Evolutionary conservation across 2,113 vertebrate species (phyloP).

Genomic region (Steatornis caripensis): DNA sequence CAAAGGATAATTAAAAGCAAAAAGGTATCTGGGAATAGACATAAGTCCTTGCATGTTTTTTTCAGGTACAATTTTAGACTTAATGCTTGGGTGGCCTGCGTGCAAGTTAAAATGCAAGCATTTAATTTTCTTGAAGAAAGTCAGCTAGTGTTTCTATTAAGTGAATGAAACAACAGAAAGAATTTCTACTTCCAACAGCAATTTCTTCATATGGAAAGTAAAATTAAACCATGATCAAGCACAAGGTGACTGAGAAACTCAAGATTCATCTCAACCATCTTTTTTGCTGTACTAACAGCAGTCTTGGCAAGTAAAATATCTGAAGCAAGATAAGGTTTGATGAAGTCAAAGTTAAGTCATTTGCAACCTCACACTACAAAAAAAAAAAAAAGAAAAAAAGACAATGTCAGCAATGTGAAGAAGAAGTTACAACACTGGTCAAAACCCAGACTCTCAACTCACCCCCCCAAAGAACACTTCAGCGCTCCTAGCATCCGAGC

Average conservation of each 20-base stretch:
- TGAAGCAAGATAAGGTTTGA: neutral
- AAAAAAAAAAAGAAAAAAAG: neutral
- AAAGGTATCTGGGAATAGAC: fast-evolving
- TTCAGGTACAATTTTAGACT: neutral
- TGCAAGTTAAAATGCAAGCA: neutral
- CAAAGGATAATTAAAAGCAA: neutral
- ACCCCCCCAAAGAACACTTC: neutral
- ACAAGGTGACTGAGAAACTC: neutral
- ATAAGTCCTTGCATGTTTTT: neutral
- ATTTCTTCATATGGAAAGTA: neutral
- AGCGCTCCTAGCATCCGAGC: neutral
- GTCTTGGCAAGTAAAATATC: neutral
- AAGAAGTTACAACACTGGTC: neutral
- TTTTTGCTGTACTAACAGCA: neutral
- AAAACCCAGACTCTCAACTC: neutral
- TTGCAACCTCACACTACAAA: neutral
- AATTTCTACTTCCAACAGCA: neutral
- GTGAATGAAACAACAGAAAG: neutral
- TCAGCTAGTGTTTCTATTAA: neutral
- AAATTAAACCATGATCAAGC: neutral
- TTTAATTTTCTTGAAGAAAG: neutral
- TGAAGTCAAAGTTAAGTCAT: neutral
- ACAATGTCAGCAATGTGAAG: fast-evolving
- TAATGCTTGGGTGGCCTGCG: neutral
- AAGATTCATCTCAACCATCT: neutral